Evolutionary conservation across 1,140 invertebrate genomes (phyloP).

Genomic region (Calliopsis andreniformis): DNA sequence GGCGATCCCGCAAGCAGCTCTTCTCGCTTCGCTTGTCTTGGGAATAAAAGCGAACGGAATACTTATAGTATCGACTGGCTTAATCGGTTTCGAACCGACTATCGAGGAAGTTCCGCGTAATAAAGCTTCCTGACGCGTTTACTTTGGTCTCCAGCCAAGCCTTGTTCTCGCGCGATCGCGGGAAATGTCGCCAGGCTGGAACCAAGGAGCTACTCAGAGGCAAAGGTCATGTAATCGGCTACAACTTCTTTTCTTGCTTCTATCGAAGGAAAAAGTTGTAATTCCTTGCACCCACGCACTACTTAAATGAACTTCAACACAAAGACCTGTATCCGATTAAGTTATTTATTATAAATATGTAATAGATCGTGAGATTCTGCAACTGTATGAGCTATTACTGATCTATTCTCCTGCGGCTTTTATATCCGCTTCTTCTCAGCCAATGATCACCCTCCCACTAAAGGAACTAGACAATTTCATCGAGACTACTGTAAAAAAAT

Average conservation of each 20-base stretch:
- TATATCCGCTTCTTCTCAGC: background rate
- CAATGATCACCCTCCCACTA: background rate
- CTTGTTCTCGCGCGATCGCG: slow-evolving; percentile 9
- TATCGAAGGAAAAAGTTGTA: too few species aligned
- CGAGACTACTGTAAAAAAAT: background rate
- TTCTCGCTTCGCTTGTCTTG: slow-evolving; percentile 19
- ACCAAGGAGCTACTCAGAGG: background rate
- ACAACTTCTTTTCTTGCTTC: too few species aligned
- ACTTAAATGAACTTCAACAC: too few species aligned
- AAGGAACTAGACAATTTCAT: background rate
- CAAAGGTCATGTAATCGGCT: background rate
- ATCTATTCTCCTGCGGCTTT: background rate
- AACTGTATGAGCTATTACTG: too few species aligned
- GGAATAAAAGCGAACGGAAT: slow-evolving; percentile 36
- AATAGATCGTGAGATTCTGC: too few species aligned
- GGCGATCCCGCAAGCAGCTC: slow-evolving; percentile 28
- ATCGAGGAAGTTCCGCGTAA: slow-evolving; percentile 16
- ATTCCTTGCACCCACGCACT: too few species aligned
- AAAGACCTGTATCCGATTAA: too few species aligned
- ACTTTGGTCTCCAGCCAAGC: slow-evolving; percentile 10
- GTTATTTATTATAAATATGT: too few species aligned
- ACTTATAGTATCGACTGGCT: slow-evolving; percentile 39
- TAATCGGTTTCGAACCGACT: slow-evolving; percentile 33
- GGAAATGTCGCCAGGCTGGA: background rate
- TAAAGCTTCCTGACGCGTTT: slow-evolving; percentile 40